Percentiles rank a stretch among this genome's conserved stretches.
Evolutionary conservation across 1,140 invertebrate species (phyloP).

Genomic region (Euschistus heros): DNA sequence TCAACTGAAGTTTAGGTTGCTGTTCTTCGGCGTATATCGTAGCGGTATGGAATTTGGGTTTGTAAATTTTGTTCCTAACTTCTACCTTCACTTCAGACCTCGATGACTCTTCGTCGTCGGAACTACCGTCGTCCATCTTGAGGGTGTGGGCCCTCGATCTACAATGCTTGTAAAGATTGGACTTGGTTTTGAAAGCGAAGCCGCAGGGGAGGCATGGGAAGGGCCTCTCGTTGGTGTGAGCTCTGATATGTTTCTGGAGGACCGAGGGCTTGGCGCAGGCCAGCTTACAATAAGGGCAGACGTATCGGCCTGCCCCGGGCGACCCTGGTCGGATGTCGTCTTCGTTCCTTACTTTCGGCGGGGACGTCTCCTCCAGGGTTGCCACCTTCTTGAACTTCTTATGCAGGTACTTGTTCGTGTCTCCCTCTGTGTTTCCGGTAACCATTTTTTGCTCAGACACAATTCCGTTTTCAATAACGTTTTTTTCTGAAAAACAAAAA

Average conservation of each 20-base stretch:
- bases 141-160: conserved; percentile 69
- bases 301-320: conserved; percentile 45
- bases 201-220: conserved; percentile 81
- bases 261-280: conserved; percentile 89
- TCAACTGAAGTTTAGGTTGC: not conserved
- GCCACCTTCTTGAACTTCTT: conserved; percentile 85
- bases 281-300: conserved; percentile 78
- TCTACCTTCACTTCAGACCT: not conserved
- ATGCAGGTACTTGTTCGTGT: conserved; percentile 62
- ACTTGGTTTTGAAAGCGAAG: conserved; percentile 89
- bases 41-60: conserved; percentile 66
- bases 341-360: not conserved
- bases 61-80: conserved; percentile 45
- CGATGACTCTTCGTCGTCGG: conserved; percentile 23
- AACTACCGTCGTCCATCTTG: conserved; percentile 44
- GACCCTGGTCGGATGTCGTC: conserved; percentile 13
- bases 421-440: conserved; percentile 13
- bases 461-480: conserved; percentile 9
- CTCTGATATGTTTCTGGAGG: conserved; percentile 82
- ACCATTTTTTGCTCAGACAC: conserved; percentile 8
- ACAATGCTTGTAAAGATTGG: conserved; percentile 86
- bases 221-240: conserved; percentile 85
- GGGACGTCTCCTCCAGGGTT: conserved; percentile 32
- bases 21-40: conserved; percentile 24
- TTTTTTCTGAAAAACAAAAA: conserved; percentile 13